phyloP scores from a whole-genome alignment of 2,113 vertebrate genomes.

The Eubucco bourcierii region DNA sequence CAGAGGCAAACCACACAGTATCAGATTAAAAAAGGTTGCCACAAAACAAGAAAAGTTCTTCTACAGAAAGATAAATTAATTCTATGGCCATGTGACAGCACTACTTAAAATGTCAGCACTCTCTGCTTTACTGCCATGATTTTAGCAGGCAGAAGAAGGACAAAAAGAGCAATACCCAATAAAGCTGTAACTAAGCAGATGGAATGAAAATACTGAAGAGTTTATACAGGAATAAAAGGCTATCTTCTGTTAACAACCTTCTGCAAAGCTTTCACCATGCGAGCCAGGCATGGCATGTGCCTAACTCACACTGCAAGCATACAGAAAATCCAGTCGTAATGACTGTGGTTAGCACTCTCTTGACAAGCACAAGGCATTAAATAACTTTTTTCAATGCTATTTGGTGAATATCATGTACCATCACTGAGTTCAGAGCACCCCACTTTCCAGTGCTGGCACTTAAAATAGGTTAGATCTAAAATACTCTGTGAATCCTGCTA shows the following conservation, averaged over 20 bases:
- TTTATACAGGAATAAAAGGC: background rate
- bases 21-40: rapidly evolving
- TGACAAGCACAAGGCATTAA: background rate
- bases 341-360: background rate
- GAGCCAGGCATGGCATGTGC: background rate
- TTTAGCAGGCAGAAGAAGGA: background rate
- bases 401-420: background rate
- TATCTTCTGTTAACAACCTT: background rate
- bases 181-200: slow-evolving; percentile 8
- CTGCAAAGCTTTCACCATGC: background rate
- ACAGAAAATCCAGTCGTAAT: background rate
- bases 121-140: background rate
- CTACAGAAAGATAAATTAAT: background rate
- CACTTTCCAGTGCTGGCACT: rapidly evolving
- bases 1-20: background rate
- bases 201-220: slow-evolving; percentile 16
- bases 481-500: background rate
- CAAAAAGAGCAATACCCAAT: background rate
- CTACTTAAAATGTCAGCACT: background rate
- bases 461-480: rapidly evolving
- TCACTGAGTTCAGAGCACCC: rapidly evolving
- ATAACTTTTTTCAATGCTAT: background rate
- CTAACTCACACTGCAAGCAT: background rate
- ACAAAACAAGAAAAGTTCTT: background rate
- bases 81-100: background rate